Conservation (phyloP, 2,888 invertebrate species). For the Phortica magna region DNA sequence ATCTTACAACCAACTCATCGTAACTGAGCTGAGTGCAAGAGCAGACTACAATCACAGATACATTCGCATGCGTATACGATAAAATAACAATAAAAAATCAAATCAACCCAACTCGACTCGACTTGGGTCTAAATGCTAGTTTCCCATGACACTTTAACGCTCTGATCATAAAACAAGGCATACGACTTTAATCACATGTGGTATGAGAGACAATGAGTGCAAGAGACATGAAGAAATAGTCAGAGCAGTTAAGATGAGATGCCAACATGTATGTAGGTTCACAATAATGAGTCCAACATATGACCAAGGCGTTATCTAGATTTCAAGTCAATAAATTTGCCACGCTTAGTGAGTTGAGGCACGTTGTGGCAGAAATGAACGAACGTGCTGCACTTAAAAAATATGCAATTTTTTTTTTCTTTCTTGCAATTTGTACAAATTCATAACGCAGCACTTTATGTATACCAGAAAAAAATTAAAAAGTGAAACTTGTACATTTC, state of each 20-base stretch:
- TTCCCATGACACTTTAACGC: slow-evolving; percentile 23
- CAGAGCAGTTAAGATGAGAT: neutral
- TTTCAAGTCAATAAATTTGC: slow-evolving; percentile 38
- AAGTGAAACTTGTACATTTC: neutral
- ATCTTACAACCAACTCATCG: neutral
- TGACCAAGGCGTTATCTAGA: slow-evolving; percentile 14
- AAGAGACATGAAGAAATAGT: neutral
- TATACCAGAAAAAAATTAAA: neutral
- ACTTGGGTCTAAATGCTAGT: slow-evolving; percentile 17
- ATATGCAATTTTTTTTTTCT: neutral
- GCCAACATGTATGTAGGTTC: slow-evolving; percentile 19
- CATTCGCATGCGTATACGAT: slow-evolving; percentile 5
- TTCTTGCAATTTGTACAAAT: slow-evolving; percentile 15
- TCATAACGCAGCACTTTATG: neutral
- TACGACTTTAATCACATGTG: slow-evolving; percentile 5
- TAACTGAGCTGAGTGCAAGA: neutral
- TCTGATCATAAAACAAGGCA: neutral
- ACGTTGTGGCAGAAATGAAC: neutral
- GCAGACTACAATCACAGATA: neutral
- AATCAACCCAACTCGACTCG: slow-evolving; percentile 17
- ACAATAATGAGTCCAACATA: neutral
- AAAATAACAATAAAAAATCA: slow-evolving; percentile 30
- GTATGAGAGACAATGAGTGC: neutral
- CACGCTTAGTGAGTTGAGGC: slow-evolving; percentile 17
- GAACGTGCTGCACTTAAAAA: slow-evolving; percentile 27